These are phyloP conservation scores for Hyperoplus lanceolatus DNA, from an alignment of 2,797 vertebrate species.

Conservation along the genomic window DNA sequence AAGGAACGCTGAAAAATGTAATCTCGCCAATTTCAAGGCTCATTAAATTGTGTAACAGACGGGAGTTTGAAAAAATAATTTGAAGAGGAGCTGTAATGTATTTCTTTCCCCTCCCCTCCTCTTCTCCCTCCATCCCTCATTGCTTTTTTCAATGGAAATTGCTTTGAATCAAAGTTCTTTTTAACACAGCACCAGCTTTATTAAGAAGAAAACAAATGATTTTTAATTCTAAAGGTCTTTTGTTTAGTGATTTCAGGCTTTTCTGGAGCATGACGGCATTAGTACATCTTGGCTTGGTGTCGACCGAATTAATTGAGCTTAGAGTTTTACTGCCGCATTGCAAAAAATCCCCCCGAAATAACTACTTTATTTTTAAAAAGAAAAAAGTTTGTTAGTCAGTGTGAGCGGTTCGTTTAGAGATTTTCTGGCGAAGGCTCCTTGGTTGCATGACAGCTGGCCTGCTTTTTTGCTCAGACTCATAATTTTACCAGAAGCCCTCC, in stretches of 20 bases:
- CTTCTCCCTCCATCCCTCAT: conserved; percentile 13
- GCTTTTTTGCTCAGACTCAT: conserved; percentile 54
- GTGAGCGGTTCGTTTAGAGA: conserved; percentile 35
- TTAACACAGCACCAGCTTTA: conserved; percentile 27
- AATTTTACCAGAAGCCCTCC: conserved; percentile 36
- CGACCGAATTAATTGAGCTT: neutral
- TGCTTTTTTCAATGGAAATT: conserved; percentile 31
- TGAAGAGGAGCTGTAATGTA: conserved; percentile 51
- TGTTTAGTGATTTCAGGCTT: conserved; percentile 41
- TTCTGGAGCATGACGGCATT: conserved; percentile 38
- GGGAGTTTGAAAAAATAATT: conserved; percentile 68
- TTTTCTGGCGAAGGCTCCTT: conserved; percentile 22
- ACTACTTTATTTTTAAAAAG: conserved; percentile 8
- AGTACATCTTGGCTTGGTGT: conserved; percentile 36
- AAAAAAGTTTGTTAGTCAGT: conserved; percentile 19
- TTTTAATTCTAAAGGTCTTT: conserved; percentile 31
- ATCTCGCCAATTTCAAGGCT: conserved; percentile 79
- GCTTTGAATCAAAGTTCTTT: conserved; percentile 41
- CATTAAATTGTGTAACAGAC: conserved; percentile 76
- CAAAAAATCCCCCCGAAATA: conserved; percentile 33
- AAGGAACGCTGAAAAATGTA: conserved; percentile 64
- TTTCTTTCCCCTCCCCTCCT: conserved; percentile 12
- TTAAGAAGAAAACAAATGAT: conserved; percentile 42
- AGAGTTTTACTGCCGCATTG: conserved; percentile 29
- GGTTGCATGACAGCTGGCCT: conserved; percentile 56